Evolutionary conservation across 2,888 invertebrate species (phyloP).

Genomic region (Aleiodes alternator): DNA sequence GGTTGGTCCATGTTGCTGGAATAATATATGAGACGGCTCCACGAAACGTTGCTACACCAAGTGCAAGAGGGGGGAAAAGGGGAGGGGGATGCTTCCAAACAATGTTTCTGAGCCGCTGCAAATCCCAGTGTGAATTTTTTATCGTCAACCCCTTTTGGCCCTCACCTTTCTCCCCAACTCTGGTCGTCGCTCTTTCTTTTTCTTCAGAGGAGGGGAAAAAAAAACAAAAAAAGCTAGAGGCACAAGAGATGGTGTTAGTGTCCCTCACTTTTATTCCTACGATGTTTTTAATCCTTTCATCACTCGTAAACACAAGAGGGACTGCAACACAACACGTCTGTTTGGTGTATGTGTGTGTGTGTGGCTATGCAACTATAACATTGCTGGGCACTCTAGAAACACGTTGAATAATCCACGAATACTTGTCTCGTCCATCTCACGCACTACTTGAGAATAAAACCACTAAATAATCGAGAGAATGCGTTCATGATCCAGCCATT

Average conservation of each 20-base stretch:
- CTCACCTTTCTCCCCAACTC: conserved; percentile 27
- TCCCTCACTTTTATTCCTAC: conserved; percentile 2
- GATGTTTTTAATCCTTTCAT: conserved; percentile 46
- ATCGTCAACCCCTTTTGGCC: conserved; percentile 56
- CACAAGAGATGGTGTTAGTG: not conserved
- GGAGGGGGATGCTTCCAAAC: conserved; percentile 55
- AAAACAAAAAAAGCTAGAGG: not conserved
- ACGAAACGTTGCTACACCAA: conserved; percentile 56
- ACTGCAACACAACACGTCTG: conserved; percentile 16
- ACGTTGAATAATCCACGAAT: conserved; percentile 59
- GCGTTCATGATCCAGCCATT: too few species aligned
- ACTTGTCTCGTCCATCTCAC: conserved; percentile 44
- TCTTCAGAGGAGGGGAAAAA: not conserved
- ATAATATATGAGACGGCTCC: conserved; percentile 69
- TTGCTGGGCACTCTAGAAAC: conserved; percentile 27
- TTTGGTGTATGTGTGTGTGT: too few species aligned
- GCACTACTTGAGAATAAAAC: conserved; percentile 43
- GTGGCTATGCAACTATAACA: not conserved
- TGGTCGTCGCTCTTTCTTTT: conserved; percentile 2
- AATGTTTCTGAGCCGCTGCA: conserved; percentile 69
- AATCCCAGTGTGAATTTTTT: conserved; percentile 69
- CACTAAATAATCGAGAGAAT: not conserved
- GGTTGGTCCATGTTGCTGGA: conserved; percentile 60
- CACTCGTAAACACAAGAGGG: conserved; percentile 31
- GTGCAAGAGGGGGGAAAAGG: not conserved